phyloP scores from a whole-genome alignment of 1,140 invertebrate species.

The Brachionus calyciflorus region DNA sequence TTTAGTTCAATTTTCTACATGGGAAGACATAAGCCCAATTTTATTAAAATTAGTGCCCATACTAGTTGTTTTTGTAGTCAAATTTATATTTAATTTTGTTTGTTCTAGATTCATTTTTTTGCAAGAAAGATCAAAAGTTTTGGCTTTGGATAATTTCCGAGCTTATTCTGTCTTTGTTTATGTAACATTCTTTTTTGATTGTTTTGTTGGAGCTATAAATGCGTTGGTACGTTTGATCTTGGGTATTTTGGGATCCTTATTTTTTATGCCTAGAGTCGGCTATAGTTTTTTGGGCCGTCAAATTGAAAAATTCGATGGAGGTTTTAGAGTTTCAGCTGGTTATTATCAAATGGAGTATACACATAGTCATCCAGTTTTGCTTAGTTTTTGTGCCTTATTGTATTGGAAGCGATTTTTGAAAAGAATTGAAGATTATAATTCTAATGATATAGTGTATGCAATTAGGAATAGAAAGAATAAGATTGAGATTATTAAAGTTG shows the following conservation, averaged over 20 bases:
- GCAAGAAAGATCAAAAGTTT: neutral
- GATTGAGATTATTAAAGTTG: too few relatives aligned
- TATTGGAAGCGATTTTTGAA: neutral
- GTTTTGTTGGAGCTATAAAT: neutral
- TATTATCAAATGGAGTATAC: neutral
- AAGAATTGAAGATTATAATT: neutral
- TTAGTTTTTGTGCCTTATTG: neutral
- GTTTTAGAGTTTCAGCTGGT: neutral
- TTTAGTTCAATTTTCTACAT: neutral
- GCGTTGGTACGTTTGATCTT: neutral
- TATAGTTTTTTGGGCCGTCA: neutral
- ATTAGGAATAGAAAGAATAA: neutral
- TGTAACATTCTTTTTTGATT: neutral
- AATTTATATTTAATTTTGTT: neutral
- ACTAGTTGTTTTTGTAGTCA: neutral
- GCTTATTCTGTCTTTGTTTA: neutral
- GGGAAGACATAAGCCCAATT: neutral
- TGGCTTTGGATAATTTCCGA: neutral
- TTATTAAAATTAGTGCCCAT: neutral
- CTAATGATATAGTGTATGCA: neutral
- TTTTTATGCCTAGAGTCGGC: neutral
- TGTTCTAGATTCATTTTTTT: neutral
- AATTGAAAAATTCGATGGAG: neutral
- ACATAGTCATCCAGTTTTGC: neutral
- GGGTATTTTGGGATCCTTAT: neutral